Evolutionary conservation across 1,140 invertebrate species (phyloP).

Genomic region (Dendrolimus punctatus): DNA sequence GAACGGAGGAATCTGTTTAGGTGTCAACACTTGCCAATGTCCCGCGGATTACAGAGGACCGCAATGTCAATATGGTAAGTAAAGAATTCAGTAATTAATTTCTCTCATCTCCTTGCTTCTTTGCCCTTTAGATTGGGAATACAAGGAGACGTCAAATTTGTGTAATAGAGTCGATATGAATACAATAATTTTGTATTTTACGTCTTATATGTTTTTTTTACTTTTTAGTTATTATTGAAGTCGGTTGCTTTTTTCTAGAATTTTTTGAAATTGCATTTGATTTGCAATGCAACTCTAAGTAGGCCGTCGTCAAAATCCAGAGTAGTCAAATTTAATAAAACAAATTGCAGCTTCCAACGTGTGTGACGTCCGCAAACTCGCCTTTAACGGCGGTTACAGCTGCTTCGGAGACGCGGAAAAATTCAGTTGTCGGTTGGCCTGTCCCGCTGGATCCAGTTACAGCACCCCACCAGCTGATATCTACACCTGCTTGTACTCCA

Average conservation of each 20-base stretch:
- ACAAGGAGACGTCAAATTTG: neutral
- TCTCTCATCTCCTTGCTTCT: neutral
- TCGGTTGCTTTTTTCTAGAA: neutral
- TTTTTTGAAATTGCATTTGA: neutral
- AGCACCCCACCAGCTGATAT: slow-evolving; percentile 72
- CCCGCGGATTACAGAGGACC: slow-evolving; percentile 79
- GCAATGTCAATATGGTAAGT: slow-evolving; percentile 85
- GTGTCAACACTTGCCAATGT: slow-evolving; percentile 83
- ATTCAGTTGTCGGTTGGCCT: slow-evolving; percentile 78
- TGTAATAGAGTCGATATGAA: neutral
- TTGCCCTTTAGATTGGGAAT: too few species aligned
- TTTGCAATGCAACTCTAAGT: too few species aligned
- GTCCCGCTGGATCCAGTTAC: slow-evolving; percentile 76
- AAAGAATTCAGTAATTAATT: neutral
- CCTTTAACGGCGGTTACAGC: slow-evolving; percentile 83
- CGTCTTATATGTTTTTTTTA: neutral
- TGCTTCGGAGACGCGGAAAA: slow-evolving; percentile 75
- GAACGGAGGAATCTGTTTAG: slow-evolving; percentile 84
- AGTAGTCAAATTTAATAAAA: too few species aligned
- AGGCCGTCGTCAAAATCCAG: too few species aligned
- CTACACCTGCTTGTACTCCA: slow-evolving; percentile 81
- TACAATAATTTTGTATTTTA: too few species aligned
- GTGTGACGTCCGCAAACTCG: slow-evolving; percentile 75
- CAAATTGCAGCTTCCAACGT: slow-evolving; percentile 73
- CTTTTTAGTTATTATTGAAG: too few species aligned